Conservation (phyloP, 2,888 invertebrate genomes). For the Entomobrya proxima region DNA sequence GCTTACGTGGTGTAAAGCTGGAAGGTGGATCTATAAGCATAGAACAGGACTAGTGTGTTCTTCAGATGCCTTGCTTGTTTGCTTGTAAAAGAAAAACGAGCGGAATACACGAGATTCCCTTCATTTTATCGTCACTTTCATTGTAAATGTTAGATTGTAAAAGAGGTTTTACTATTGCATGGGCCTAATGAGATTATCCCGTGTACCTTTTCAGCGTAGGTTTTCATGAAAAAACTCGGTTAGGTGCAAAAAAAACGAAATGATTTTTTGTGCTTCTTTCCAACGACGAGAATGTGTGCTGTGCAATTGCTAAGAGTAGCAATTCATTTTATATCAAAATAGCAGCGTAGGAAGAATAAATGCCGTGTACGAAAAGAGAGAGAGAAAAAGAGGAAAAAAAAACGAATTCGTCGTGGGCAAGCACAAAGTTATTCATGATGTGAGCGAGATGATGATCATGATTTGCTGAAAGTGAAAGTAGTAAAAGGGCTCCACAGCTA, state of each 20-base stretch:
- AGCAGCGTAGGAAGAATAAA: background rate
- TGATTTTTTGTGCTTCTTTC: background rate
- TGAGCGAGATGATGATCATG: conserved; percentile 13
- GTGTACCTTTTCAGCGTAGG: conserved; percentile 49
- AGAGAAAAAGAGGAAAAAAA: background rate
- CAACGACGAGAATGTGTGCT: background rate
- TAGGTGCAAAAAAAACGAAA: conserved; percentile 38
- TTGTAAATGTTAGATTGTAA: conserved; percentile 48
- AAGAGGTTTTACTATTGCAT: conserved; percentile 58
- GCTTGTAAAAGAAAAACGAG: conserved; percentile 31
- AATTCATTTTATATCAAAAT: conserved; percentile 28
- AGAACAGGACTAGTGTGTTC: too few relatives aligned
- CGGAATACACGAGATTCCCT: conserved; percentile 43
- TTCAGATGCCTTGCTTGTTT: background rate
- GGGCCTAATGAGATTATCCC: conserved; percentile 62
- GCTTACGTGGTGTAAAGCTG: background rate
- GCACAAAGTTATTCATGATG: conserved; percentile 39
- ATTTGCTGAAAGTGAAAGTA: conserved; percentile 55
- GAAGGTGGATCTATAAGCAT: background rate
- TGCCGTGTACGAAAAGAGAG: background rate
- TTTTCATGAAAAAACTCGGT: conserved; percentile 40
- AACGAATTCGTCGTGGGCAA: conserved; percentile 8
- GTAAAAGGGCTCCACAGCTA: conserved; percentile 21
- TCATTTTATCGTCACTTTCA: conserved; percentile 53
- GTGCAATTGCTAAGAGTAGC: background rate